These are phyloP conservation scores for Drosophila cracens DNA, from an alignment of 2,888 invertebrate genomes.

Conservation along the genomic window DNA sequence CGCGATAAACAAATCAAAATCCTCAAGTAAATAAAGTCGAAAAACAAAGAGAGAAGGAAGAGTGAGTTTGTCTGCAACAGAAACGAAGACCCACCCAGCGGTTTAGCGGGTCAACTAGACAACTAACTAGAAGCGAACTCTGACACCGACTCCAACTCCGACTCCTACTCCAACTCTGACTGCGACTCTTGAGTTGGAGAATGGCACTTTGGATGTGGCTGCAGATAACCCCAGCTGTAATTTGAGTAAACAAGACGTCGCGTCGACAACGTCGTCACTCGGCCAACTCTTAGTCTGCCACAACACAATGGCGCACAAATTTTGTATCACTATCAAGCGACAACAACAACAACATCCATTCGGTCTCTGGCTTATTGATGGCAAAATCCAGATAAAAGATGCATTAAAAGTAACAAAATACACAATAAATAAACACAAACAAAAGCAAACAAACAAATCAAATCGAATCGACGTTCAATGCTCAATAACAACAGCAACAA, in stretches of 20 bases:
- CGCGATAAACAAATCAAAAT: slow-evolving; percentile 35
- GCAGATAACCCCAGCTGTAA: slow-evolving; percentile 68
- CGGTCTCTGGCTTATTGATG: slow-evolving; percentile 66
- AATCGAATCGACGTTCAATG: slow-evolving; percentile 64
- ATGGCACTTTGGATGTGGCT: slow-evolving; percentile 50
- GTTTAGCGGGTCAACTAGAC: slow-evolving; percentile 55
- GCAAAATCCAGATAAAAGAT: slow-evolving; percentile 77
- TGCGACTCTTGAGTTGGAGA: slow-evolving; percentile 39
- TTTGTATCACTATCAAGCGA: slow-evolving; percentile 69
- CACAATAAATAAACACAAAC: slow-evolving; percentile 76
- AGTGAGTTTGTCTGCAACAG: background rate
- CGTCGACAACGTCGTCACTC: slow-evolving; percentile 45
- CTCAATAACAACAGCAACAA: slow-evolving; percentile 7
- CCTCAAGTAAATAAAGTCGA: slow-evolving; percentile 31
- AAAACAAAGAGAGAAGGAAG: background rate
- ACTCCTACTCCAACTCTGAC: slow-evolving; percentile 6
- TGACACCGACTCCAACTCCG: slow-evolving; percentile 21
- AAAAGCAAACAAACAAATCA: slow-evolving; percentile 74
- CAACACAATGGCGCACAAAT: slow-evolving; percentile 67
- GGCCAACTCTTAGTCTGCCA: slow-evolving; percentile 53
- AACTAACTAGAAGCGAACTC: slow-evolving; percentile 30
- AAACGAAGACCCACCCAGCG: slow-evolving; percentile 17
- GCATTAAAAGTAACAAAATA: slow-evolving; percentile 79
- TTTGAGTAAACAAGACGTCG: slow-evolving; percentile 73
- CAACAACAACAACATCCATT: slow-evolving; percentile 43